These are phyloP conservation scores for Cyaniris semiargus DNA, from an alignment of 2,888 invertebrate species.

Conservation along the genomic window DNA sequence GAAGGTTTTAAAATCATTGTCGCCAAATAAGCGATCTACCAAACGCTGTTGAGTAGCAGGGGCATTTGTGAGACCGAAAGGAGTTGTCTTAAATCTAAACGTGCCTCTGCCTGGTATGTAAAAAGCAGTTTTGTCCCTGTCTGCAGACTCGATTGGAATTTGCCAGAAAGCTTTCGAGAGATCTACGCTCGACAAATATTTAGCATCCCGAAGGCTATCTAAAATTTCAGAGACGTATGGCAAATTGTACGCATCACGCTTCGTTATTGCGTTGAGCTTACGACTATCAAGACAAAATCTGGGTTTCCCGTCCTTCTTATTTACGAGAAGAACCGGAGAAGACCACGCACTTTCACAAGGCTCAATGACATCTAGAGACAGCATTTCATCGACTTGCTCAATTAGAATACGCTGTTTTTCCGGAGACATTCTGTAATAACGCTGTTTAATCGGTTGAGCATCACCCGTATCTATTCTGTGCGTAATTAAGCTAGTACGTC, in stretches of 20 bases:
- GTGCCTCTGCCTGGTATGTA: not conserved
- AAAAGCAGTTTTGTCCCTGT: no score
- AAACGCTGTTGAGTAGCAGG: not conserved
- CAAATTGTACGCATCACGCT: slow-evolving; percentile 4
- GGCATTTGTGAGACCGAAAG: no score
- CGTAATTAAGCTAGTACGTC: not conserved
- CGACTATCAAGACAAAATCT: slow-evolving; percentile 4
- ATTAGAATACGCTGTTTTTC: not conserved
- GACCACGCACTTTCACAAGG: not conserved
- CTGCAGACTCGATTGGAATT: no score
- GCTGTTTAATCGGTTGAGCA: no score
- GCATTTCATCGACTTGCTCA: slow-evolving; percentile 1
- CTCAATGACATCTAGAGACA: slow-evolving; percentile 12
- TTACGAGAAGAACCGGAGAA: not conserved
- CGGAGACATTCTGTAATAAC: no score
- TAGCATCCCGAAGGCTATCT: no score
- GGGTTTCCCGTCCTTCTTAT: slow-evolving; percentile 12
- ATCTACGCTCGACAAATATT: no score
- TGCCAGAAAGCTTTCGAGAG: no score
- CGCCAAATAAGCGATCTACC: not conserved
- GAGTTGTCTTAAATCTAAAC: not conserved
- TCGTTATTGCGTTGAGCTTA: not conserved
- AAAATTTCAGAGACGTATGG: not conserved
- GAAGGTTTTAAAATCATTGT: no score
- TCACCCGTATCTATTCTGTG: not conserved